A percentile compares a stretch with the other conserved stretches of the same genome.
Conservation (phyloP, 2,797 vertebrate species). For the Rhinophrynus dorsalis region DNA sequence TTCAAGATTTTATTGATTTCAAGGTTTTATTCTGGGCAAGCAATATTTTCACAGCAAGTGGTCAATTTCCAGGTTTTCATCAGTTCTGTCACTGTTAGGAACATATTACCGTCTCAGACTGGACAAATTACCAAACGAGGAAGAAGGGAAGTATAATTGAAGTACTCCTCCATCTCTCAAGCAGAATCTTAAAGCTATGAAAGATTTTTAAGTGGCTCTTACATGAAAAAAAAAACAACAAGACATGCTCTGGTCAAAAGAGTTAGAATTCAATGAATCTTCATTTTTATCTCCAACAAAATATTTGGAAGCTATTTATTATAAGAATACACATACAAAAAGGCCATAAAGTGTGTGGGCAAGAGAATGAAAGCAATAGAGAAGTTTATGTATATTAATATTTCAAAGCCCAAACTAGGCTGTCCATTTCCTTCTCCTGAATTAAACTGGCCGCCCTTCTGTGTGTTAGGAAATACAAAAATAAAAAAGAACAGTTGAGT, state of each 20-base stretch:
- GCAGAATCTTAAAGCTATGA: conserved; percentile 6
- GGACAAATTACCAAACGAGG: conserved; percentile 31
- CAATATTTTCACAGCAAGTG: conserved; percentile 44
- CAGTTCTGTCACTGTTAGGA: conserved; percentile 24
- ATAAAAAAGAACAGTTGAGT: too few species aligned
- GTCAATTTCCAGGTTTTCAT: conserved; percentile 45
- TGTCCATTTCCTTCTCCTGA: too few species aligned
- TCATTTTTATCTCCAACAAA: not conserved
- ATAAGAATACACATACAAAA: too few species aligned
- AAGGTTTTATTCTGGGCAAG: conserved; percentile 38
- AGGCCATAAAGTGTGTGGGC: too few species aligned
- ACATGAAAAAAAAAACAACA: conserved; percentile 13
- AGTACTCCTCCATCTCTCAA: conserved; percentile 18
- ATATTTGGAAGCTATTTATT: too few species aligned
- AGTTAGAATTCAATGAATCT: not conserved
- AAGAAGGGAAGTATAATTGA: conserved; percentile 29
- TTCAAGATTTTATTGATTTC: conserved; percentile 48
- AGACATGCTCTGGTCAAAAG: not conserved
- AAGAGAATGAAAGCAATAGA: too few species aligned
- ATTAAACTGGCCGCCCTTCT: too few species aligned
- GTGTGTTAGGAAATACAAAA: too few species aligned
- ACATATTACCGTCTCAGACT: conserved; percentile 28
- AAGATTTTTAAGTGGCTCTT: conserved; percentile 25
- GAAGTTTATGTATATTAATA: not conserved
- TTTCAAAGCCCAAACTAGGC: too few species aligned